Base-by-base conservation (phyloP, 2,888 invertebrate genomes). In the Drosophila mimica region DNA sequence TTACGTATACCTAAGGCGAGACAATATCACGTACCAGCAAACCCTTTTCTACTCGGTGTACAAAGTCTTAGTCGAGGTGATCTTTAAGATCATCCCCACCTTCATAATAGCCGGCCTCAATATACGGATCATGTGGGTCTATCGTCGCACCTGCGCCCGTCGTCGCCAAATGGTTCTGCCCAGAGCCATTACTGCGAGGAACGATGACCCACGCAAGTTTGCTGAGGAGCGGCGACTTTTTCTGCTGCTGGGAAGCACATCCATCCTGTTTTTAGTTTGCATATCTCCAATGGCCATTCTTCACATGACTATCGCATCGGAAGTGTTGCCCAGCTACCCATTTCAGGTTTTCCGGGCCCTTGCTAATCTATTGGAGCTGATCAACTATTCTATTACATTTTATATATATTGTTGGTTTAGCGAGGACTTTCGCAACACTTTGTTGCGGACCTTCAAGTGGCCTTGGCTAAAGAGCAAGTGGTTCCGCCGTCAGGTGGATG, bases 361-460 rank as follows among this genome's bases (percentile, higher is more conserved):
- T 57, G 96, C 96, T 65, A 96, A 96, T 93, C 94, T 96, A 38
- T 93, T 96, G 91, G 96, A 96, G 93, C 94, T 96, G 56, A 95
- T 95, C 79, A 96, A 96, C 92, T 96, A 96, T 92, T 96, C 96
- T 38, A 95, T 96, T 74, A 96, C 96, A 43, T 96, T 96, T 93
- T 96, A 96, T 92, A 96, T 96, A 72, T 96, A 96, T 93, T 96
- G 96, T 91, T 94, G 96, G 70, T 96, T 96, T 92, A 96, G 96
- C 77, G 95, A 96, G 87, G 96, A 96, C 88, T 96, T 96, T 92
- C 94, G 96, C 40, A 95, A 95, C 86, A 96, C 96, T 0, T 92
- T 96, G 74, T 92, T 95, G 76, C 94, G 95, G 36, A 95, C 95
- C n/a, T 92, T 96, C 73, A 94, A 94, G 74, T 94, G 95, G 94